Evolutionary conservation across 2,113 vertebrate species (phyloP).

Genomic region (Rostratula benghalensis): DNA sequence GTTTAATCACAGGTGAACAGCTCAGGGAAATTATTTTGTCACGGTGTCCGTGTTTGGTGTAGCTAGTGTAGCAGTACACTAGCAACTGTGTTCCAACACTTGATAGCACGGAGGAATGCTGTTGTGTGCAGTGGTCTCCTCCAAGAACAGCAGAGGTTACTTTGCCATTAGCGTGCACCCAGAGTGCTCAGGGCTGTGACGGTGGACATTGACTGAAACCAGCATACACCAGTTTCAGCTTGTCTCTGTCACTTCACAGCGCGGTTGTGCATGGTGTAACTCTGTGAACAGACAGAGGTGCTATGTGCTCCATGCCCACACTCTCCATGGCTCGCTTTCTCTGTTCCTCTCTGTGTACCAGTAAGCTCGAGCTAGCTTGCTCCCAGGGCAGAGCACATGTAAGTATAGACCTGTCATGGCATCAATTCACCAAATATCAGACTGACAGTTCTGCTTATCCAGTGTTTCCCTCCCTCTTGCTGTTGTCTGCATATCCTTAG

Average conservation of each 20-base stretch:
- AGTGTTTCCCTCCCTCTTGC: background rate
- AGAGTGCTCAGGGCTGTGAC: background rate
- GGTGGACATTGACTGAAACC: accelerated
- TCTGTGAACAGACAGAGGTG: accelerated
- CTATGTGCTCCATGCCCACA: accelerated
- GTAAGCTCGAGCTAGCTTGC: background rate
- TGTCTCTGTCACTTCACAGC: background rate
- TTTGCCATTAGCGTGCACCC: accelerated
- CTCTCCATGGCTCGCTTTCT: accelerated
- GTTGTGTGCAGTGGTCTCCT: background rate
- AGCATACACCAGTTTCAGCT: background rate
- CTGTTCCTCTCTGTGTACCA: background rate
- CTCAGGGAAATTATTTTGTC: background rate
- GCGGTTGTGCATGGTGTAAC: accelerated
- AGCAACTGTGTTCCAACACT: too few species aligned
- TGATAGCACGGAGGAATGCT: accelerated
- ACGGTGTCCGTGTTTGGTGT: accelerated
- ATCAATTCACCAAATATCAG: background rate
- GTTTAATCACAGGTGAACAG: background rate
- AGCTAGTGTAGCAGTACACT: too few species aligned
- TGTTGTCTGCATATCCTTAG: background rate
- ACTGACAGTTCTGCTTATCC: background rate
- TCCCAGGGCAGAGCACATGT: background rate
- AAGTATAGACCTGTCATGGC: background rate
- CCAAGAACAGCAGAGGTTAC: background rate